A percentile compares a stretch with the other conserved stretches of the same genome.
phyloP scores from a whole-genome alignment of 1,140 invertebrate genomes.

The Antheraea pernyi region DNA sequence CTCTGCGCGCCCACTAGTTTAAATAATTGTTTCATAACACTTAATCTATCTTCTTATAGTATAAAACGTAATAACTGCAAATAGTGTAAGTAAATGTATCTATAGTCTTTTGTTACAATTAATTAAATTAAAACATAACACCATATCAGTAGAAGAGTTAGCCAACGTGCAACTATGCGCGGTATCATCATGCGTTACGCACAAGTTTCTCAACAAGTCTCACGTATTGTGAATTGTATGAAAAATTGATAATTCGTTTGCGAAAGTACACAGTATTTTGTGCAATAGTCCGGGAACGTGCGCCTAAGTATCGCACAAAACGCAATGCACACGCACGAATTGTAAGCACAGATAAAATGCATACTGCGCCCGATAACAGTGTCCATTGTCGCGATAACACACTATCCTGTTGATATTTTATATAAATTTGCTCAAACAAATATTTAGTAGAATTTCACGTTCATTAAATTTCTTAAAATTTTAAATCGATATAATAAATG shows the following conservation, averaged over 20 bases:
- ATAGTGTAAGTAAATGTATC: neutral
- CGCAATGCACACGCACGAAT: slow-evolving; percentile 67
- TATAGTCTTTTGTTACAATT: slow-evolving; percentile 3
- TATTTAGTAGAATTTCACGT: slow-evolving; percentile 25
- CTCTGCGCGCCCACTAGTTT: too few relatives aligned
- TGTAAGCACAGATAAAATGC: slow-evolving; percentile 65
- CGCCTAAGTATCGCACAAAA: slow-evolving; percentile 62
- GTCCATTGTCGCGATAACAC: slow-evolving; percentile 50
- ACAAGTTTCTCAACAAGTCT: slow-evolving; percentile 61
- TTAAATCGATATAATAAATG: too few relatives aligned
- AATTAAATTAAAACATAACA: slow-evolving; percentile 5
- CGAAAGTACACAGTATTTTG: slow-evolving; percentile 61
- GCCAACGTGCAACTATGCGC: slow-evolving; percentile 30
- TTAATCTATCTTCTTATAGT: neutral
- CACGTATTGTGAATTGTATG: slow-evolving; percentile 62
- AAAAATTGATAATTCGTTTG: slow-evolving; percentile 58
- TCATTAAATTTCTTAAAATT: slow-evolving; percentile 6
- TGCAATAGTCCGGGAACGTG: slow-evolving; percentile 58
- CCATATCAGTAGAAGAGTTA: slow-evolving; percentile 24
- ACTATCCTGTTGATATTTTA: slow-evolving; percentile 44
- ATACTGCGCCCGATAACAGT: slow-evolving; percentile 64
- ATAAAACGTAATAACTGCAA: neutral
- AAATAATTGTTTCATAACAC: neutral
- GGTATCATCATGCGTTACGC: slow-evolving; percentile 68
- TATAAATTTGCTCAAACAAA: slow-evolving; percentile 46